Evolutionary conservation across 1,140 invertebrate genomes (phyloP), one percentile per base, ranked within the genome.

Genomic region (Callitettix versicolor): DNA sequence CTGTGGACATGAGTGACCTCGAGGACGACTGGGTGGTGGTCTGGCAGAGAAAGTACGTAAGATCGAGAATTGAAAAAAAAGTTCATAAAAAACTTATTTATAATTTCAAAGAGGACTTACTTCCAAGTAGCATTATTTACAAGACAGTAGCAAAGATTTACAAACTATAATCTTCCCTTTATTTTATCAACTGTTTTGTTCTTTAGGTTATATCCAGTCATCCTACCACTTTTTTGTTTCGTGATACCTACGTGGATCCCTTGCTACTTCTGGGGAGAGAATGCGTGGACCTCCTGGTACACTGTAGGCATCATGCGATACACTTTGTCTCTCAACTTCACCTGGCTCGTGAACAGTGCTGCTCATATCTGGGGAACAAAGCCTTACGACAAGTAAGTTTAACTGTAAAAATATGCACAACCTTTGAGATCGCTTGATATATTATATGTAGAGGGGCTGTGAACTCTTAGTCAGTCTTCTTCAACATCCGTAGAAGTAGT

Each of bases 291-390:
- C 21, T 69, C 79, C 0, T 71, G 81, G 60, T 76, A 81, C 53
- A 62, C 72, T 0, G 63, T 69, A 15, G 79, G 76, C 30, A 69
- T 92, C 26, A 69, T 81, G 14, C 76, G 90, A 38, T 91, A 91
- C 64, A 71, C 79, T 0, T 2, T 80, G 0, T 73, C 76, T 24
- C 71, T 95, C 4, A 81, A 95, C 65, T 67, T 78, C 0, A 95
- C 91, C 0, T 95, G 91, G 90, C 70, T 86, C 1, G 89, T 95
- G 1, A 95, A 95, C 68, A 88, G 85, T 55, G 83, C 80, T 0
- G 90, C 90, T 2, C 90, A 94, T 66, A 79, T 85, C 43, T 85
- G 77, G 76, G 83, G 83, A 48, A 79, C 74, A 48, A 76, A 74
- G 42, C 65, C 65, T n/a, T 66, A 64, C 38, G 64, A 67, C 58